Evolutionary conservation across 53 echinoderm and acorn worm species (phyloP).

Genomic region (Antedon mediterranea): DNA sequence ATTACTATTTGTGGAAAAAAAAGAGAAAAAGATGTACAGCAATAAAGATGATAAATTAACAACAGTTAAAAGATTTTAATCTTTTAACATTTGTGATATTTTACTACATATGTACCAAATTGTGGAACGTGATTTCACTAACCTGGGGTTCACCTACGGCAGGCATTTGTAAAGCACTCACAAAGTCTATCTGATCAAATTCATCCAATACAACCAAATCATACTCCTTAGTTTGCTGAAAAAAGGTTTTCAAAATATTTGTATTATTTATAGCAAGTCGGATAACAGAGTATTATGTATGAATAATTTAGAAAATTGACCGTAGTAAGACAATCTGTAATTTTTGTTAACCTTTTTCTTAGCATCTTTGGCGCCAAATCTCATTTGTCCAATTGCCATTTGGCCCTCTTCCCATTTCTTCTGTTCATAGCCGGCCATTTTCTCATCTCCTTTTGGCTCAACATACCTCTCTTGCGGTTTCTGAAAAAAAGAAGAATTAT

Average conservation of each 20-base stretch:
- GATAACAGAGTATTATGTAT: no score
- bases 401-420: slow-evolving; percentile 90
- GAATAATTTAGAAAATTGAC: no score
- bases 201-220: slow-evolving; percentile 75
- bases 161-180: slow-evolving; percentile 86
- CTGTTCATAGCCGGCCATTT: slow-evolving; percentile 51
- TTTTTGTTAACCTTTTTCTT: slow-evolving; percentile 26
- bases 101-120: no score
- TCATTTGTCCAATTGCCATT: slow-evolving; percentile 57
- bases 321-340: no score
- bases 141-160: slow-evolving; percentile 24
- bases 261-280: no score
- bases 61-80: no score
- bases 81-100: no score
- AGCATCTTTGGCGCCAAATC: slow-evolving; percentile 86
- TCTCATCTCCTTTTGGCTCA: slow-evolving; percentile 57
- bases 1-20: no score
- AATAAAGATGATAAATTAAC: no score
- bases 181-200: slow-evolving; percentile 89
- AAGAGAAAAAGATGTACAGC: no score
- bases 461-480: slow-evolving; percentile 84
- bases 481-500: no score
- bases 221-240: slow-evolving; percentile 70
- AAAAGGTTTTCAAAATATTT: no score
- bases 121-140: neutral